phyloP scores from a whole-genome alignment of 1,140 invertebrate genomes.

The Chymomyza costata region DNA sequence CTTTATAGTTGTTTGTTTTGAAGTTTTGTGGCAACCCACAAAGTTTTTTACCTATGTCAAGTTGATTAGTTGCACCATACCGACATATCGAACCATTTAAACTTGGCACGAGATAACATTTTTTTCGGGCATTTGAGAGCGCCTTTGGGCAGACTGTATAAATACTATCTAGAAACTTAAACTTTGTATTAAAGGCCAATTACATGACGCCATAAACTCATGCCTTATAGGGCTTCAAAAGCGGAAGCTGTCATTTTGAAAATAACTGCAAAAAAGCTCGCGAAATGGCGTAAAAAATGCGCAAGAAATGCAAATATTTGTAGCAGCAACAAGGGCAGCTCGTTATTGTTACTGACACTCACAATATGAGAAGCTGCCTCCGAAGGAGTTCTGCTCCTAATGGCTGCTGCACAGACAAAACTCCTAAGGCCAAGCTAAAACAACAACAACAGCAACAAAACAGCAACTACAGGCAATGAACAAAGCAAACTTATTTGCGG shows the following conservation, averaged over 20 bases:
- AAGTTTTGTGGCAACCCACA: constrained; percentile 13
- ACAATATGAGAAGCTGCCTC: constrained; percentile 19
- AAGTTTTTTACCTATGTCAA: constrained; percentile 57
- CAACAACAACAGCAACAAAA: constrained; percentile 20
- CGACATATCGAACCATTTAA: constrained; percentile 23
- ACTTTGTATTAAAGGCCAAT: too few species aligned
- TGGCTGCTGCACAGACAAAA: constrained; percentile 43
- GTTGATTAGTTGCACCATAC: constrained; percentile 57
- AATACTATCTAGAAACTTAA: too few species aligned
- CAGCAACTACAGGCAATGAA: too few species aligned
- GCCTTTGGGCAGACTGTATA: too few species aligned
- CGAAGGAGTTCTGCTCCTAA: constrained; percentile 1
- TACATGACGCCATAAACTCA: too few species aligned
- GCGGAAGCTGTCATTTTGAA: too few species aligned
- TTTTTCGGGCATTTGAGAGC: too few species aligned
- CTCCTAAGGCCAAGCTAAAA: constrained; percentile 51
- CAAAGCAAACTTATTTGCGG: constrained; percentile 72
- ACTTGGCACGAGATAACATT: too few species aligned
- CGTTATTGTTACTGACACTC: constrained; percentile 69
- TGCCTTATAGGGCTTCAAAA: too few species aligned
- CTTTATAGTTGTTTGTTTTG: constrained; percentile 33
- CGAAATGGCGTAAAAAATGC: too few species aligned
- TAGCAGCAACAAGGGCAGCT: constrained; percentile 27
- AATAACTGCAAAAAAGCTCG: too few species aligned
- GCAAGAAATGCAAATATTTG: constrained; percentile 64